Evolutionary conservation across 2,797 vertebrate species (phyloP).

Genomic region (Denticeps clupeoides): DNA sequence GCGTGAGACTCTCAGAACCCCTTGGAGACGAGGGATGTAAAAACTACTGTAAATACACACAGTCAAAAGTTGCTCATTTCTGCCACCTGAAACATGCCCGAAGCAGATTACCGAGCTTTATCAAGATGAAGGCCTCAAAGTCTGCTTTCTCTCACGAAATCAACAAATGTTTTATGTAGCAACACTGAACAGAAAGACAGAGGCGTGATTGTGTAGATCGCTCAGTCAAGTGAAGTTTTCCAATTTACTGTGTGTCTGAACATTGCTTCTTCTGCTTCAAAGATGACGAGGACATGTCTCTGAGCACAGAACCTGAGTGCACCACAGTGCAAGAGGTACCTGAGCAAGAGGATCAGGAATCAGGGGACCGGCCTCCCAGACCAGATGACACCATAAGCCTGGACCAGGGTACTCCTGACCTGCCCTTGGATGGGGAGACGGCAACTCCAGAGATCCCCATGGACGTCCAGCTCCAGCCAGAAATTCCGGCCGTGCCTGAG

Average conservation of each 20-base stretch:
- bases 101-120: too few relatives aligned
- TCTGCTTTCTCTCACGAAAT: too few relatives aligned
- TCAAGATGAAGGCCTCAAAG: too few relatives aligned
- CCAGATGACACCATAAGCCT: conserved; percentile 48
- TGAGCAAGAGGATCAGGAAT: conserved; percentile 31
- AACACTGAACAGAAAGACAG: too few relatives aligned
- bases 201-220: too few relatives aligned
- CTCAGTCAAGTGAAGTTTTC: too few relatives aligned
- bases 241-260: neutral
- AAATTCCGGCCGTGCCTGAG: neutral
- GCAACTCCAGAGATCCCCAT: conserved; percentile 40
- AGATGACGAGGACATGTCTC: conserved; percentile 77
- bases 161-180: too few relatives aligned
- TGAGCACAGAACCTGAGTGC: conserved; percentile 59
- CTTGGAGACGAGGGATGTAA: too few relatives aligned
- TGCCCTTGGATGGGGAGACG: conserved; percentile 46
- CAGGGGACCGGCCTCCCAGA: conserved; percentile 32
- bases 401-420: conserved; percentile 45
- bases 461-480: conserved; percentile 15
- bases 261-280: conserved; percentile 10
- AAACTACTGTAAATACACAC: too few relatives aligned
- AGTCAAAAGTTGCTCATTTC: too few relatives aligned
- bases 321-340: conserved; percentile 44
- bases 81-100: too few relatives aligned
- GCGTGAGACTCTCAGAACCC: too few relatives aligned